A percentile compares a stretch with the other conserved stretches of the same genome.
These are phyloP conservation scores for Nebria salina DNA, from an alignment of 2,888 invertebrate genomes.

Conservation along the genomic window DNA sequence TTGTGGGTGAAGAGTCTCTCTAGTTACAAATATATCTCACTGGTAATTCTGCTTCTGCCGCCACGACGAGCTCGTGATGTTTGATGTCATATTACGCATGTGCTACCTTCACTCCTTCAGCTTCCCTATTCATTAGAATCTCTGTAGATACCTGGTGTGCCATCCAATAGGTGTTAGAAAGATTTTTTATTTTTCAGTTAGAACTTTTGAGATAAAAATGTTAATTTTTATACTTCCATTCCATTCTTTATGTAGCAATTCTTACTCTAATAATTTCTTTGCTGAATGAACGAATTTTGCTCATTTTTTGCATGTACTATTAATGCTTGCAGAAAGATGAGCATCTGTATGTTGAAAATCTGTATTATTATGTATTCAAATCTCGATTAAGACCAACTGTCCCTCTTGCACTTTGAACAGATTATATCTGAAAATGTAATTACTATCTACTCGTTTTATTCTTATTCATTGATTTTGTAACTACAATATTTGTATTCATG, in stretches of 20 bases:
- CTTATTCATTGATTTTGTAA: not conserved
- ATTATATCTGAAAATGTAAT: not conserved
- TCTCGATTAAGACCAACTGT: not conserved
- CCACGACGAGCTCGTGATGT: not conserved
- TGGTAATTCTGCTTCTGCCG: not conserved
- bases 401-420: not conserved
- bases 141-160: too few relatives aligned
- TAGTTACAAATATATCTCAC: conserved; percentile 3
- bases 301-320: too few relatives aligned
- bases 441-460: not conserved
- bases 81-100: not conserved
- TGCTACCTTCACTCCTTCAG: not conserved
- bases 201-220: too few relatives aligned
- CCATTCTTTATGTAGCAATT: not conserved
- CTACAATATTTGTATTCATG: not conserved
- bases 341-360: not conserved
- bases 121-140: too few relatives aligned
- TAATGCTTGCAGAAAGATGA: not conserved
- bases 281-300: too few relatives aligned
- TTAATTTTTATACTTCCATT: not conserved
- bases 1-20: not conserved
- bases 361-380: not conserved
- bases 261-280: too few relatives aligned
- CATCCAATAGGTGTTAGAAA: too few relatives aligned
- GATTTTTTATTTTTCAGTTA: too few relatives aligned